Evolutionary conservation across 2,888 invertebrate species (phyloP).

Genomic region (Pheosia tremula): DNA sequence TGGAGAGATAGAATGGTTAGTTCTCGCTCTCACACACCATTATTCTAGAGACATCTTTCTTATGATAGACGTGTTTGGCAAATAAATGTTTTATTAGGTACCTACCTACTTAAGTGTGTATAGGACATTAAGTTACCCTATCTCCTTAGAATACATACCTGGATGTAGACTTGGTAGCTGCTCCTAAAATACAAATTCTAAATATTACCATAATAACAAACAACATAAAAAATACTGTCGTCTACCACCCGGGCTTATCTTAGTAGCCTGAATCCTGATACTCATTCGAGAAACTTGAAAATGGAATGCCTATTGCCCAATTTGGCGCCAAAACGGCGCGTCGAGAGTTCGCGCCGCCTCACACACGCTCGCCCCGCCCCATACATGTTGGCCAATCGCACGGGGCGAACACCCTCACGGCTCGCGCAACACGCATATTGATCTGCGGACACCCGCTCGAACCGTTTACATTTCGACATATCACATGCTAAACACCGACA

Average conservation of each 20-base stretch:
- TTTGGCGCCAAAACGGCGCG: conserved; percentile 77
- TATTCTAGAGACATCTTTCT: too few relatives aligned
- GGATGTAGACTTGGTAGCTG: too few relatives aligned
- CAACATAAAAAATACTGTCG: conserved; percentile 30
- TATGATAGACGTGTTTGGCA: too few relatives aligned
- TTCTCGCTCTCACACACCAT: too few relatives aligned
- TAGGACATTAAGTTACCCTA: too few relatives aligned
- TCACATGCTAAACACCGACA: conserved; percentile 82
- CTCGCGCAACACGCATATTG: conserved; percentile 81
- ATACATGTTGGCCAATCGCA: conserved; percentile 78
- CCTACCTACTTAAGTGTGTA: neutral
- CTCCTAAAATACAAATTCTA: neutral
- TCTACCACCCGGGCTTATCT: conserved; percentile 38
- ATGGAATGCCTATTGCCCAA: conserved; percentile 55
- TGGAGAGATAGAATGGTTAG: too few relatives aligned
- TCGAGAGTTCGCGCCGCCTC: conserved; percentile 71
- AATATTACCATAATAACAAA: conserved; percentile 22
- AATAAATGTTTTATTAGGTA: neutral
- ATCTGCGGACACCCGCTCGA: conserved; percentile 82
- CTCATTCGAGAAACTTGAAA: conserved; percentile 52
- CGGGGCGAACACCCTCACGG: conserved; percentile 73
- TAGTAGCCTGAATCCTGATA: conserved; percentile 32
- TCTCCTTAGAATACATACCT: too few relatives aligned
- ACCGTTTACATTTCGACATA: conserved; percentile 83
- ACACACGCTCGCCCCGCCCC: conserved; percentile 76